A percentile compares a stretch with the other conserved stretches of the same genome.
phyloP scores from a whole-genome alignment of 2,888 invertebrate genomes.

The Phytoseiulus persimilis region DNA sequence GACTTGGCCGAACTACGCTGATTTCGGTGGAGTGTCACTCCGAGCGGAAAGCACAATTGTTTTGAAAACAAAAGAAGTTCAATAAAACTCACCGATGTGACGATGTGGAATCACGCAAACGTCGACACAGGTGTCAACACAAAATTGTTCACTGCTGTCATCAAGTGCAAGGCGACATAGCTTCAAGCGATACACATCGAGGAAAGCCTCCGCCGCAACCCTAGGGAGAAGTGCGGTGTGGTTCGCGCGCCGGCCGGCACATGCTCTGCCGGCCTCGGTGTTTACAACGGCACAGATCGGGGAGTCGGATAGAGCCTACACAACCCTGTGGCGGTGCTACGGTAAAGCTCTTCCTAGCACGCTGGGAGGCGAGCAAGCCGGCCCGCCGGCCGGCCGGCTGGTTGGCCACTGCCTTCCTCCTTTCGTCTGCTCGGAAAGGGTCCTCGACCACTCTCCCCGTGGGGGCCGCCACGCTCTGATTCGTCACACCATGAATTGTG shows the following conservation, averaged over 20 bases:
- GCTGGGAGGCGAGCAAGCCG: not conserved
- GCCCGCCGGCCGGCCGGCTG: not conserved
- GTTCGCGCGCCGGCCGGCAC: slow-evolving; percentile 5
- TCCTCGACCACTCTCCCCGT: not conserved
- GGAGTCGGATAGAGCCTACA: not conserved
- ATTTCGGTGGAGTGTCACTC: not conserved
- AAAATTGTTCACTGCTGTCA: not conserved
- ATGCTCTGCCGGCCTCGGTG: not conserved
- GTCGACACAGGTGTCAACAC: not conserved
- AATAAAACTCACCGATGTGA: not conserved
- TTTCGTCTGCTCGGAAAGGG: slow-evolving; percentile 5
- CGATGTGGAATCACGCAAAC: not conserved
- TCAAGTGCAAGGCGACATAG: not conserved
- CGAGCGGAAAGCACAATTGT: not conserved
- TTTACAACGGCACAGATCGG: not conserved
- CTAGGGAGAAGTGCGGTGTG: not conserved
- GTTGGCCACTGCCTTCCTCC: not conserved
- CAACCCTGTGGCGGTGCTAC: not conserved
- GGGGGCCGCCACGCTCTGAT: slow-evolving; percentile 5
- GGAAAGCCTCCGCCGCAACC: not conserved
- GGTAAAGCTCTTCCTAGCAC: not conserved
- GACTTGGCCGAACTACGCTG: no score
- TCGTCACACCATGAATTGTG: not conserved
- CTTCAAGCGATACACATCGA: not conserved
- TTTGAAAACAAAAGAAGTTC: not conserved